Base-by-base conservation (phyloP, 92 coral and sea anemone genomes). In the Parazoanthus darwini region DNA sequence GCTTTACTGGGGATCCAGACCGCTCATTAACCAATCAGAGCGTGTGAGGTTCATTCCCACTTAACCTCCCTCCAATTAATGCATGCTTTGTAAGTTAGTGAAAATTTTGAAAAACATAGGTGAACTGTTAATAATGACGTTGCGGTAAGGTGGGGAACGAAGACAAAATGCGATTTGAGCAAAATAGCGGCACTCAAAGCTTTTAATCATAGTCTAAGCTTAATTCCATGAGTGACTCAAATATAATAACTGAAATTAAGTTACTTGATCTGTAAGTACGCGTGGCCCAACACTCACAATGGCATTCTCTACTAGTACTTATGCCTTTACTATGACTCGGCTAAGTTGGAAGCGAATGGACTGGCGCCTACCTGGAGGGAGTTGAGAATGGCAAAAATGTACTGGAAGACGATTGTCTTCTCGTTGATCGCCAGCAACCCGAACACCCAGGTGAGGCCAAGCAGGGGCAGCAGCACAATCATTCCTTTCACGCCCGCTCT, bases 401-500 rank as follows among this genome's bases (percentile, higher is more conserved):
- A 96, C 90, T 96, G 99, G 77, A 96, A 96, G 33, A 74, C 96
- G 56, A 96, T 89, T 43, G 98, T 94, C 63, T 91, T 91, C 86
- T 90, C 90, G 77, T 96, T 91, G 66, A 96, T 94, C 6, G 99
- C 99, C 92, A 95, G 88, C 59, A 95, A 73, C 9, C 99, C 99
- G 82, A 96, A 96, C 87, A 95, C 92, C 99, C 99, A 96, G 42
- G 98, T 96, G 51, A 96, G 89, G 26, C 99, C 99, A 22, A 96
- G 91, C 59, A 96, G 65, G 16, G 99, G 99, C 54, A 96, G 83
- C 84, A 96, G 83, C 5, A 95, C 98, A 18, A 96, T 79, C 93
- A 96, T 95, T 3, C 99, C 99, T 71, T 95, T 96, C 13, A 96
- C 90, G 82, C 98, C 98, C 80, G 98, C 96, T 89, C 99, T 96